These are phyloP conservation scores for Pseudomyrmex dendroicus DNA, from an alignment of 1,140 invertebrate species.

Conservation along the genomic window DNA sequence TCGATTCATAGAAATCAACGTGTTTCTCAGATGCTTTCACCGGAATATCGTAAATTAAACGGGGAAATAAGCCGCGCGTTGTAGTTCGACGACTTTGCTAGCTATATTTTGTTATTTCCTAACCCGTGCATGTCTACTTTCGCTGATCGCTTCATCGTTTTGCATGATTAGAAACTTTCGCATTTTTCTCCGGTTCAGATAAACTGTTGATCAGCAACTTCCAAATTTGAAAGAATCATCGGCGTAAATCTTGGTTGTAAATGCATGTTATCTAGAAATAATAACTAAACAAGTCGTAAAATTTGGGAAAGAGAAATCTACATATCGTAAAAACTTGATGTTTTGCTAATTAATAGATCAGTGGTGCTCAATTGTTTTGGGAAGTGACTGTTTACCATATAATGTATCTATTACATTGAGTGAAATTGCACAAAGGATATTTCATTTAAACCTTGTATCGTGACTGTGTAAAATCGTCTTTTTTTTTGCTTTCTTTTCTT, in stretches of 20 bases:
- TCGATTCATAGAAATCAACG: slow-evolving; percentile 61
- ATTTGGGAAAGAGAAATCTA: neutral
- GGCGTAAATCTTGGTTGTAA: neutral
- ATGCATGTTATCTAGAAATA: slow-evolving; percentile 5
- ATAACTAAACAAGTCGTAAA: neutral
- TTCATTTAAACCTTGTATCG: no score
- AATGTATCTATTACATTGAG: no score
- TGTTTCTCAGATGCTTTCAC: slow-evolving; percentile 75
- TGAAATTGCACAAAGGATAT: no score
- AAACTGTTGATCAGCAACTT: slow-evolving; percentile 11
- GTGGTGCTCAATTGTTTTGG: no score
- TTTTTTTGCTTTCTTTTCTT: no score
- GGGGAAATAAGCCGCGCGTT: slow-evolving; percentile 78
- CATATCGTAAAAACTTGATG: neutral
- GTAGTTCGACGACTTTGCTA: slow-evolving; percentile 7
- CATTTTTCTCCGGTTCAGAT: slow-evolving; percentile 28
- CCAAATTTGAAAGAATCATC: neutral
- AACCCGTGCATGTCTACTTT: slow-evolving; percentile 72
- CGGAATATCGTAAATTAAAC: slow-evolving; percentile 79
- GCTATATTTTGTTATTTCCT: slow-evolving; percentile 72
- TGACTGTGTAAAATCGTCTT: no score
- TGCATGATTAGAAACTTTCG: slow-evolving; percentile 44
- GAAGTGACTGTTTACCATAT: no score
- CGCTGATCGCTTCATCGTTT: slow-evolving; percentile 78
- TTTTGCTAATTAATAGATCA: neutral